These are phyloP conservation scores for Todiramphus saurophagus DNA, from an alignment of 2,113 vertebrate species.

Conservation along the genomic window DNA sequence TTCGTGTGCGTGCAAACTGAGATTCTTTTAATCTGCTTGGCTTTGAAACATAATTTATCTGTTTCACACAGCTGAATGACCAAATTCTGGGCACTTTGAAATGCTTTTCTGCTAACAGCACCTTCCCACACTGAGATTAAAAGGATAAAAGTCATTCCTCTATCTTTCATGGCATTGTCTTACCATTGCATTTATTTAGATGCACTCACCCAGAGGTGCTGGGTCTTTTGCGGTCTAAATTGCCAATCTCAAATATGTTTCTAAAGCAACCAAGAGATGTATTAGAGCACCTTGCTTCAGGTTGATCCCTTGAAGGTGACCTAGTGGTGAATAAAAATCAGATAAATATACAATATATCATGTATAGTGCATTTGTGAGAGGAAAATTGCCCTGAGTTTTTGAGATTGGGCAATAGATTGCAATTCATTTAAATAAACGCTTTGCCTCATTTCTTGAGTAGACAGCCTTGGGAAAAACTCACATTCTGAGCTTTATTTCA, in stretches of 20 bases:
- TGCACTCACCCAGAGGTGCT: background rate
- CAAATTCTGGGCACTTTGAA: background rate
- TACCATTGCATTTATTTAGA: background rate
- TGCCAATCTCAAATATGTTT: background rate
- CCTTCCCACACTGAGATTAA: background rate
- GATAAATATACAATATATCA: background rate
- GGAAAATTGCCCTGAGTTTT: background rate
- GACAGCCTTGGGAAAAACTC: background rate
- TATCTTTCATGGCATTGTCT: background rate
- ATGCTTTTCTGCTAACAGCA: background rate
- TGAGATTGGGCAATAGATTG: background rate
- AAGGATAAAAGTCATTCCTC: background rate
- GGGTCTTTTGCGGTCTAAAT: background rate
- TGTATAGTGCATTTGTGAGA: rapidly evolving
- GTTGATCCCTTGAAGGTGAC: background rate
- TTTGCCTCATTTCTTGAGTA: background rate
- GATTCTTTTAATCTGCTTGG: background rate
- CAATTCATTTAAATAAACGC: background rate
- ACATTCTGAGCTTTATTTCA: conserved; percentile 8
- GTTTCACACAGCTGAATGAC: background rate
- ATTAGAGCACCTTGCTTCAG: background rate
- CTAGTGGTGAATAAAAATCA: background rate
- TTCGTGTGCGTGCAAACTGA: background rate
- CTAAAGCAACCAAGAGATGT: background rate
- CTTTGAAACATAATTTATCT: background rate